Evolutionary conservation across 2,797 vertebrate species (phyloP).

Genomic region (Tangara arthus): DNA sequence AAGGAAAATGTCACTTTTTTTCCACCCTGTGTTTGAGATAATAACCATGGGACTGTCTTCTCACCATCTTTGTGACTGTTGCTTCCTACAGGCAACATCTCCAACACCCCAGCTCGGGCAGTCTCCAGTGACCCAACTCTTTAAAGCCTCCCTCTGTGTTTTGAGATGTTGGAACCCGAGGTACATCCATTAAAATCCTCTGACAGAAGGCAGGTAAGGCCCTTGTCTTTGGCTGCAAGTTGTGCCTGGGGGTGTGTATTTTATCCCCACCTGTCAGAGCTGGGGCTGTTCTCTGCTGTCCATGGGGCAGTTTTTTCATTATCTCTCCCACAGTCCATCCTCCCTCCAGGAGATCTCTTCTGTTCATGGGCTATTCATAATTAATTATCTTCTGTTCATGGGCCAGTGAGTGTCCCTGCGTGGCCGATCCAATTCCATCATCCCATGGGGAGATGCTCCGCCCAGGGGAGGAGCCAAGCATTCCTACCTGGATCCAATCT

Average conservation of each 20-base stretch:
- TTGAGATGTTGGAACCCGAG: fast-evolving
- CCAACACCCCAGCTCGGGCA: not conserved
- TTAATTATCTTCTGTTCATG: no score
- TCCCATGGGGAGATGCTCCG: no score
- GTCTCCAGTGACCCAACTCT: not conserved
- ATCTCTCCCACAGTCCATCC: not conserved
- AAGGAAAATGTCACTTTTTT: not conserved
- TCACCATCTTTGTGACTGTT: fast-evolving
- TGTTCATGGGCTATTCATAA: no score
- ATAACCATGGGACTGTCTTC: not conserved
- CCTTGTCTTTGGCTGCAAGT: not conserved
- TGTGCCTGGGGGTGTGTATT: not conserved
- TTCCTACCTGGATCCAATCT: no score
- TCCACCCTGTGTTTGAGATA: not conserved
- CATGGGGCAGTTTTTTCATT: not conserved
- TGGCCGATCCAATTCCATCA: no score
- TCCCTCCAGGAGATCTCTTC: not conserved
- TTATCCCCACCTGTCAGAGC: fast-evolving
- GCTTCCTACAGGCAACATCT: not conserved
- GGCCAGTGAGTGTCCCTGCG: not conserved
- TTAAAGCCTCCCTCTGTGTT: not conserved
- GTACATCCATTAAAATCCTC: not conserved
- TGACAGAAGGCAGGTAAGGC: not conserved
- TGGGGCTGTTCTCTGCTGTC: not conserved
- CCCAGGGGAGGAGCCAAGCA: no score